Conservation (phyloP, 2,113 vertebrate genomes). For the Eurypyga helias region DNA sequence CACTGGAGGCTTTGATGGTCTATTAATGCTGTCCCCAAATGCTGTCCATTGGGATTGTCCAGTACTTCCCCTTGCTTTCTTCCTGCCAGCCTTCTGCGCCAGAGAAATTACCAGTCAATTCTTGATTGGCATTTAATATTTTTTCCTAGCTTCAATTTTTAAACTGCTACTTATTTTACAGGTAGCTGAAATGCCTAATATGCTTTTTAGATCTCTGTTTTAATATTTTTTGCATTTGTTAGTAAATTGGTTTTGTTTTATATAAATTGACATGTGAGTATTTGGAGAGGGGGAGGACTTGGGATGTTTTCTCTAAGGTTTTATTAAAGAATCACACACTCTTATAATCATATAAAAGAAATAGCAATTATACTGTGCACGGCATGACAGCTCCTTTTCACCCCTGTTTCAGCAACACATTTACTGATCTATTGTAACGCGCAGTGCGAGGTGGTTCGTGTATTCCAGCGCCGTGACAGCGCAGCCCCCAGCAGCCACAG, state of each 20-base stretch:
- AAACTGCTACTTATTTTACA: background rate
- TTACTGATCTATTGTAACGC: background rate
- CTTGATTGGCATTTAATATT: background rate
- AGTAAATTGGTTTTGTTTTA: background rate
- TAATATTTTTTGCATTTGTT: background rate
- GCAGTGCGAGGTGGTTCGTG: background rate
- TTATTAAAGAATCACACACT: background rate
- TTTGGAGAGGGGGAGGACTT: background rate
- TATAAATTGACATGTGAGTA: background rate
- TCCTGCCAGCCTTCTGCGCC: background rate
- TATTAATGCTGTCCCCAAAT: background rate
- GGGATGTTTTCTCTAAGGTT: background rate
- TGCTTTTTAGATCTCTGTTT: background rate
- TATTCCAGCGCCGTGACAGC: background rate
- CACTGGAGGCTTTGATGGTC: background rate
- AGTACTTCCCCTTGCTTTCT: background rate
- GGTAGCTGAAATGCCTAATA: background rate
- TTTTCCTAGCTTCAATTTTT: background rate
- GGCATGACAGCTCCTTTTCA: background rate
- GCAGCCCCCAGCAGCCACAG: background rate
- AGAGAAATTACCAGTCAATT: background rate
- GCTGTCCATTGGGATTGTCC: accelerated
- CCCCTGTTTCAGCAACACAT: background rate
- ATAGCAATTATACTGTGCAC: background rate
- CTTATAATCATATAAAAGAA: background rate